These are phyloP conservation scores for Adelosebastes latens DNA, from an alignment of 2,797 vertebrate species.

Conservation along the genomic window DNA sequence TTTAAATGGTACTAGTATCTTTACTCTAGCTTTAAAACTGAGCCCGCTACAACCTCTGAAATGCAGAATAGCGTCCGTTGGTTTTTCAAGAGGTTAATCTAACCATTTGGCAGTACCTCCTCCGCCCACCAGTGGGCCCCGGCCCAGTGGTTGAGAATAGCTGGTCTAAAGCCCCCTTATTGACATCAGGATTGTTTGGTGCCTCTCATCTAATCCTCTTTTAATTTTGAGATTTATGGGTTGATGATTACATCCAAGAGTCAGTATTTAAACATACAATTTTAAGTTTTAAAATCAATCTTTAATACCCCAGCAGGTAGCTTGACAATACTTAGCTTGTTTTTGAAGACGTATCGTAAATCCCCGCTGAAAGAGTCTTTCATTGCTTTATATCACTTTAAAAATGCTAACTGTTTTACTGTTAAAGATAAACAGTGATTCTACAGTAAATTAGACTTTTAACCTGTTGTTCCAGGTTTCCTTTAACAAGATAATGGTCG, in stretches of 20 bases:
- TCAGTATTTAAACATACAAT: neutral
- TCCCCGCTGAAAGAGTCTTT: neutral
- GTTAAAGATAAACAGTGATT: neutral
- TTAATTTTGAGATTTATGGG: neutral
- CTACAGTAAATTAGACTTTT: neutral
- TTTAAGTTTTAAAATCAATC: neutral
- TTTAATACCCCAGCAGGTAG: neutral
- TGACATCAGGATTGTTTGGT: neutral
- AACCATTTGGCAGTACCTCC: too few relatives aligned
- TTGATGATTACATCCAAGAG: neutral
- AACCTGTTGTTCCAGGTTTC: neutral
- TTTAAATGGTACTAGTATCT: too few relatives aligned
- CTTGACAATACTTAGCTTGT: neutral
- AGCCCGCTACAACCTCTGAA: too few relatives aligned
- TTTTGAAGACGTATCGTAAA: neutral
- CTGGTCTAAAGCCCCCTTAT: neutral
- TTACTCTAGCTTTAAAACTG: too few relatives aligned
- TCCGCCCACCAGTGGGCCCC: too few relatives aligned
- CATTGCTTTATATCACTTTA: too few relatives aligned
- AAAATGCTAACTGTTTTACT: neutral
- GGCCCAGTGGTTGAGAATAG: too few relatives aligned
- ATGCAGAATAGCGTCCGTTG: too few relatives aligned
- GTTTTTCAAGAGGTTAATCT: too few relatives aligned
- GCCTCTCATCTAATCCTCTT: neutral
- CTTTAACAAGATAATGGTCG: rapidly evolving